phyloP scores from a whole-genome alignment of 2,113 vertebrate species.

The Oncorhynchus mykiss region DNA sequence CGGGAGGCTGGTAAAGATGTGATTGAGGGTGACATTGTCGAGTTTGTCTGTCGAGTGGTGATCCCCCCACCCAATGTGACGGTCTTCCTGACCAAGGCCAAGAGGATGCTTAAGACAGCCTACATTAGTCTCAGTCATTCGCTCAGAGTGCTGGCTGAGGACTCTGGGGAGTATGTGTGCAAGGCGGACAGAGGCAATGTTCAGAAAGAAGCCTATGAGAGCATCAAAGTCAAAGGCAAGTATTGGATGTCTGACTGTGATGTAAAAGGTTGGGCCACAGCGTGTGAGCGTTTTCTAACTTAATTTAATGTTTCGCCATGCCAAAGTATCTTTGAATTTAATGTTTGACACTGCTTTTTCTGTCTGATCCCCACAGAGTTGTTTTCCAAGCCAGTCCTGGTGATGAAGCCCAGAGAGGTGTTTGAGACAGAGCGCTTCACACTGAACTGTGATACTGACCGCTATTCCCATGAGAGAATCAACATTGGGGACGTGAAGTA shows the following conservation, averaged over 20 bases:
- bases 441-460: neutral
- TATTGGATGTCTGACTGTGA: neutral
- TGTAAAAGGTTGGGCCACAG: no score
- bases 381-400: constrained; percentile 3
- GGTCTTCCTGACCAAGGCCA: constrained; percentile 5
- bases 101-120: constrained; percentile 35
- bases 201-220: constrained; percentile 39
- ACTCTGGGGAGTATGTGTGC: constrained; percentile 67
- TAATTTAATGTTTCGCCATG: no score
- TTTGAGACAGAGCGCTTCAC: neutral
- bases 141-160: constrained; percentile 5
- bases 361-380: constrained; percentile 10
- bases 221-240: constrained; percentile 60
- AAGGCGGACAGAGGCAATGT: constrained; percentile 55
- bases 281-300: constrained; percentile 24
- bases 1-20: neutral
- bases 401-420: constrained; percentile 3
- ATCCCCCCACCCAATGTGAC: neutral
- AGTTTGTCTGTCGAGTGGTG: neutral
- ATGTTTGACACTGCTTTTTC: neutral
- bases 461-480: neutral
- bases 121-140: constrained; percentile 11
- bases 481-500: neutral
- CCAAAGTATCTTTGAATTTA: neutral
- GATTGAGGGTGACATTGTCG: neutral